phyloP scores from a whole-genome alignment of 2,888 invertebrate species.

The Diplazon laetatorius region DNA sequence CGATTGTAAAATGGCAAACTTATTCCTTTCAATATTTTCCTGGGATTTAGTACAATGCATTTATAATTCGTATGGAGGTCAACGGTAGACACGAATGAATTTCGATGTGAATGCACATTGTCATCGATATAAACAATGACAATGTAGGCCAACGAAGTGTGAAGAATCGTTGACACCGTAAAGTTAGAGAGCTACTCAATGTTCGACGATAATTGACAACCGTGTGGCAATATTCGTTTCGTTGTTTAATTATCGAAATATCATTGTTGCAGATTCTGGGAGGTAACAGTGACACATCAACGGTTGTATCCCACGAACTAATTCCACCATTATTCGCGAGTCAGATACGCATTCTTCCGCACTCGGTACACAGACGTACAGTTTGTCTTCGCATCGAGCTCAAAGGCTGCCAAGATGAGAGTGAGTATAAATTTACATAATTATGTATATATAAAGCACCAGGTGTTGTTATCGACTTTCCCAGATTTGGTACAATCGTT shows the following conservation, averaged over 20 bases:
- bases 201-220: not conserved
- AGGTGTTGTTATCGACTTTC: too few species aligned
- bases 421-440: conserved; percentile 82
- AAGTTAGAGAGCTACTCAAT: not conserved
- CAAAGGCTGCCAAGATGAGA: conserved; percentile 88
- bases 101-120: conserved; percentile 9
- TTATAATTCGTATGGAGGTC: not conserved
- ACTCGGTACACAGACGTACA: conserved; percentile 88
- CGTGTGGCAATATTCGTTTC: too few species aligned
- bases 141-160: conserved; percentile 3
- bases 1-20: not conserved
- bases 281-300: conserved; percentile 90
- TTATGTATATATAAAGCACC: not conserved
- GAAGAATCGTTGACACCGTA: conserved; percentile 10
- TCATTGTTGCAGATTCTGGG: conserved; percentile 88
- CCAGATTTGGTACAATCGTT: too few species aligned
- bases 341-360: conserved; percentile 88
- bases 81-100: not conserved
- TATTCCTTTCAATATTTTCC: not conserved
- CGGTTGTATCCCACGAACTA: conserved; percentile 87
- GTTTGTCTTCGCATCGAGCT: conserved; percentile 90
- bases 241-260: too few species aligned
- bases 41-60: not conserved
- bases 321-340: conserved; percentile 89
- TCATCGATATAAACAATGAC: conserved; percentile 24